Conservation (phyloP, 2,797 vertebrate genomes). For the Parauchenoglanis punctatus region DNA sequence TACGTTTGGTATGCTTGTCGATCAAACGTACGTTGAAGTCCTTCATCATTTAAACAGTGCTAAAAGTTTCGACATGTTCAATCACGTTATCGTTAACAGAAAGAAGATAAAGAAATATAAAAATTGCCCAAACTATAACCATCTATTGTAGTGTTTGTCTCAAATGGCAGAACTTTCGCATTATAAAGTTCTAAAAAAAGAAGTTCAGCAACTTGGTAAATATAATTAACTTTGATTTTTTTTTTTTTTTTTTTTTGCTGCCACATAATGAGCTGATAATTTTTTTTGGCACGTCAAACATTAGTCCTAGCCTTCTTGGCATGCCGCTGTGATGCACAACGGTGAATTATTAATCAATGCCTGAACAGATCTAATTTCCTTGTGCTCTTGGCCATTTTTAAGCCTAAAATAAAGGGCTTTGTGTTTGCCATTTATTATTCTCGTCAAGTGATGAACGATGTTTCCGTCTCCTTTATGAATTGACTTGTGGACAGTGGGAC, state of each 20-base stretch:
- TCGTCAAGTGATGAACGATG: background rate
- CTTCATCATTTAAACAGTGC: background rate
- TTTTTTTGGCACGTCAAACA: background rate
- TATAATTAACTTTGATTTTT: background rate
- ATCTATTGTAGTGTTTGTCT: background rate
- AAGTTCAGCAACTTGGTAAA: background rate
- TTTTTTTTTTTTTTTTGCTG: background rate
- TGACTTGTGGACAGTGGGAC: constrained; percentile 59
- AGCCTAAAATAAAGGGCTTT: constrained; percentile 1
- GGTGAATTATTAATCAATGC: constrained; percentile 2
- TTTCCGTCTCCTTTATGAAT: constrained; percentile 12
- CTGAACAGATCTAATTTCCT: constrained; percentile 18
- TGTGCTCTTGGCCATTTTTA: background rate
- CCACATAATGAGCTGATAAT: background rate
- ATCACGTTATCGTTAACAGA: background rate
- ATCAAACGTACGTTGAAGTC: background rate
- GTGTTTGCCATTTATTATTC: constrained; percentile 27
- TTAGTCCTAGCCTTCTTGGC: background rate
- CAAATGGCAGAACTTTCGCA: background rate
- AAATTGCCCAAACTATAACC: background rate
- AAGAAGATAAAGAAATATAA: too few species aligned
- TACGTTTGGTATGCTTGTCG: background rate
- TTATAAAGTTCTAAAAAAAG: background rate
- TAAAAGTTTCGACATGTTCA: background rate
- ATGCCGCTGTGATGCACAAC: background rate